Base-by-base conservation (phyloP, 2,888 invertebrate species). In the Amiota mariae region DNA sequence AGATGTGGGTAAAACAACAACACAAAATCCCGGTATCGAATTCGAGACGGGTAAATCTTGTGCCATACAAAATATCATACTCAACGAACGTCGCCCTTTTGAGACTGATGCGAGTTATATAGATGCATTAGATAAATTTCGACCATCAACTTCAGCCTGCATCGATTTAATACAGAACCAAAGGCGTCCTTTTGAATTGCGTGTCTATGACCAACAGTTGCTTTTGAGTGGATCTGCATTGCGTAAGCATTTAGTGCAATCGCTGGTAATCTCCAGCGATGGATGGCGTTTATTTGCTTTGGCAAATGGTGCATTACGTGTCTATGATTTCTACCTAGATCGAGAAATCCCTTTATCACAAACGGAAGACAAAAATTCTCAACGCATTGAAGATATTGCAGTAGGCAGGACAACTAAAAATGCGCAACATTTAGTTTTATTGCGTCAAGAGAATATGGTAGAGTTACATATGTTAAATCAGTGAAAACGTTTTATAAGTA, bases 41-140 rank as follows among this genome's bases (percentile, higher is more conserved):
- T 49, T 78, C 4, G 83, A 87, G 15, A 85, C 82, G 6, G 88
- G 88, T 18, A 90, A 90, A 80, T 90, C 90, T 0, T 90, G 90
- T 78, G 88, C 89, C 59, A 90, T 90, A 75, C 90, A 90, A 77
- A 90, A 90, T 73, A 88, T 90, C 10, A 87, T 90, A 66, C 84
- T 87, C 11, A 89, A 86, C 71, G 89, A 90, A 70, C 82, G 89
- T 12, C 83, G 81, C 47, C 79, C 84, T 1, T 80, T 81, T 20
- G 81, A 82, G 11, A 75, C 77, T 8, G 67, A 13, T 0, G 70
- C 6, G 18, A 48, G 12, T 51, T 59, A 67, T 56, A 20, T 18
- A 10, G 75, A 73, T 4, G 68, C 11, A 54, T 78, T 78, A 36
- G 6, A 36, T 18, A 83, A 84, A 4, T 67, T 72, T 18, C 82